Evolutionary conservation across 1,140 invertebrate genomes (phyloP).

Genomic region (Hyles vespertilio): DNA sequence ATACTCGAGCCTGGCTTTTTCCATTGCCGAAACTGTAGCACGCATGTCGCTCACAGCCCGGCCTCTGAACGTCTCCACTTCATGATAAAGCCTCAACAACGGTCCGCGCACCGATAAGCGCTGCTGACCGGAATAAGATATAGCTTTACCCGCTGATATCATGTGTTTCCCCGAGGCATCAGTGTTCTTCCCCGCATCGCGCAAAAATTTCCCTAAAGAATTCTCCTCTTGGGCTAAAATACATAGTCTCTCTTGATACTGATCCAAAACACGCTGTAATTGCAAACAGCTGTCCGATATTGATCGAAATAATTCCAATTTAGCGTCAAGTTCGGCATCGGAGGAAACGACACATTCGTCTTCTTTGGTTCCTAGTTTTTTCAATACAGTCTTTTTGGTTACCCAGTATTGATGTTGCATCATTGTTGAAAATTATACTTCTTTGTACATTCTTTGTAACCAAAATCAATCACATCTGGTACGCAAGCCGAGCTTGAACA

Average conservation of each 20-base stretch:
- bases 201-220: conserved; percentile 94
- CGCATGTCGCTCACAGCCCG: conserved; percentile 96
- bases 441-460: too few relatives aligned
- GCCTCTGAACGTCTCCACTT: conserved; percentile 95
- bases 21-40: conserved; percentile 94
- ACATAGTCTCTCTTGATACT: conserved; percentile 95
- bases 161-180: conserved; percentile 91
- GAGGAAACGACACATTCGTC: conserved; percentile 97
- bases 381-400: conserved; percentile 95
- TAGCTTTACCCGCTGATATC: conserved; percentile 93
- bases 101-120: conserved; percentile 90
- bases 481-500: background rate
- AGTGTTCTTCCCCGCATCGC: conserved; percentile 94
- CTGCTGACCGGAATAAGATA: conserved; percentile 97
- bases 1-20: conserved; percentile 97
- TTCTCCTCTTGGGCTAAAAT: conserved; percentile 97
- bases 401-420: conserved; percentile 99
- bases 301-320: conserved; percentile 96
- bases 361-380: conserved; percentile 97
- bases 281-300: conserved; percentile 94
- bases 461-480: background rate
- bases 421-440: conserved; percentile 33
- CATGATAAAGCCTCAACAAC: conserved; percentile 93
- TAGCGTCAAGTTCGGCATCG: conserved; percentile 97
- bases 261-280: conserved; percentile 93